phyloP scores from a whole-genome alignment of 2,113 vertebrate genomes.

The Addax nasomaculatus region DNA sequence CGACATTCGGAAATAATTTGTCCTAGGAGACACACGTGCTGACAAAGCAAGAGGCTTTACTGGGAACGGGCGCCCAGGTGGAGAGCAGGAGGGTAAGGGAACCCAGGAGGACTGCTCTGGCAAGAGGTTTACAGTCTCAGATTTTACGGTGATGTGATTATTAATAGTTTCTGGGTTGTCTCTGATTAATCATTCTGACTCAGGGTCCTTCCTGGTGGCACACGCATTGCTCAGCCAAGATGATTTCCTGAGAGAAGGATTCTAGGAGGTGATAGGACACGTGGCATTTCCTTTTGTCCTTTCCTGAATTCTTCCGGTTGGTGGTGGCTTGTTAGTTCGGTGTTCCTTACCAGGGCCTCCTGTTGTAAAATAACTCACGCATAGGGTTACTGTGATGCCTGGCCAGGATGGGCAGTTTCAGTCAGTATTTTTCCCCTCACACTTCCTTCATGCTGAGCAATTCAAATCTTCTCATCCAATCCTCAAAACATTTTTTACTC shows the following conservation, averaged over 20 bases:
- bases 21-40: not conserved
- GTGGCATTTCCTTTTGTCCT: not conserved
- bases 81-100: not conserved
- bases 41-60: not conserved
- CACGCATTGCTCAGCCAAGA: not conserved
- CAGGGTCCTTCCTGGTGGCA: not conserved
- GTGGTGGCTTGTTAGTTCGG: not conserved
- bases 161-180: not conserved
- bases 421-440: not conserved
- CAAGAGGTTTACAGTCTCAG: not conserved
- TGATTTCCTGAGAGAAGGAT: not conserved
- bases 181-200: not conserved
- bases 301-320: not conserved
- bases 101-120: not conserved
- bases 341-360: not conserved
- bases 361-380: not conserved
- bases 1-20: not conserved
- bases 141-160: not conserved
- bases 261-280: not conserved
- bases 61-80: fast-evolving
- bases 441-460: not conserved
- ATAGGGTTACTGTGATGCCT: not conserved
- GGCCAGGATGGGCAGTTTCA: not conserved
- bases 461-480: not conserved
- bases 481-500: not conserved